Evolutionary conservation across 2,888 invertebrate species (phyloP).

Genomic region (Boloria selene): DNA sequence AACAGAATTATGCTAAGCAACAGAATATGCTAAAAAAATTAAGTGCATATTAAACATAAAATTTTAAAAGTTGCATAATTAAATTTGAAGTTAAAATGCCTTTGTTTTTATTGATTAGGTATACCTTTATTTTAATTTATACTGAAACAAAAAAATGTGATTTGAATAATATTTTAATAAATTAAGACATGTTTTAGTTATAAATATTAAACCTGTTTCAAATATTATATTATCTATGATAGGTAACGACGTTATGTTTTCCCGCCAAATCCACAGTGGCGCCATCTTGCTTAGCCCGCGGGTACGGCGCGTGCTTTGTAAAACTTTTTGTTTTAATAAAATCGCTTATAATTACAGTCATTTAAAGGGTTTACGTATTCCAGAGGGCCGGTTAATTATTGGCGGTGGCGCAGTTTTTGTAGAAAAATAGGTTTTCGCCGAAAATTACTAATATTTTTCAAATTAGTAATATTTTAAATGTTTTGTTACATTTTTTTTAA

Average conservation of each 20-base stretch:
- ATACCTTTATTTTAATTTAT: too few relatives aligned
- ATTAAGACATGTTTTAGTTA: too few relatives aligned
- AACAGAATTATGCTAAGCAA: too few relatives aligned
- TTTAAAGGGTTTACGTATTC: constrained; percentile 70
- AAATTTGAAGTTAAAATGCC: too few relatives aligned
- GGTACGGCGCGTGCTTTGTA: constrained; percentile 72
- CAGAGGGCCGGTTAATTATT: constrained; percentile 68
- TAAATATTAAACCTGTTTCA: too few relatives aligned
- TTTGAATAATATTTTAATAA: too few relatives aligned
- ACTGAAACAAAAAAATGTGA: too few relatives aligned
- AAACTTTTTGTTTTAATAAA: constrained; percentile 61
- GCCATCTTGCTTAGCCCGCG: constrained; percentile 51
- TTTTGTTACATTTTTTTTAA: not conserved
- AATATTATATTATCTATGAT: constrained; percentile 1
- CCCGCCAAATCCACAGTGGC: constrained; percentile 51
- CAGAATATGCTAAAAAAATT: too few relatives aligned
- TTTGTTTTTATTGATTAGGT: too few relatives aligned
- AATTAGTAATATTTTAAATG: constrained; percentile 8
- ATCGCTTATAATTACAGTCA: constrained; percentile 71
- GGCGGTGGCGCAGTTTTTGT: constrained; percentile 53
- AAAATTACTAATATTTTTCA: constrained; percentile 9
- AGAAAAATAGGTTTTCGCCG: constrained; percentile 32
- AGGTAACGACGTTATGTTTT: constrained; percentile 36
- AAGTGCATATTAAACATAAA: too few relatives aligned
- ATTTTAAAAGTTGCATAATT: too few relatives aligned